Evolutionary conservation across 2,888 invertebrate genomes (phyloP), one percentile per base, ranked within the genome.

Genomic region (Myopa testacea): DNA sequence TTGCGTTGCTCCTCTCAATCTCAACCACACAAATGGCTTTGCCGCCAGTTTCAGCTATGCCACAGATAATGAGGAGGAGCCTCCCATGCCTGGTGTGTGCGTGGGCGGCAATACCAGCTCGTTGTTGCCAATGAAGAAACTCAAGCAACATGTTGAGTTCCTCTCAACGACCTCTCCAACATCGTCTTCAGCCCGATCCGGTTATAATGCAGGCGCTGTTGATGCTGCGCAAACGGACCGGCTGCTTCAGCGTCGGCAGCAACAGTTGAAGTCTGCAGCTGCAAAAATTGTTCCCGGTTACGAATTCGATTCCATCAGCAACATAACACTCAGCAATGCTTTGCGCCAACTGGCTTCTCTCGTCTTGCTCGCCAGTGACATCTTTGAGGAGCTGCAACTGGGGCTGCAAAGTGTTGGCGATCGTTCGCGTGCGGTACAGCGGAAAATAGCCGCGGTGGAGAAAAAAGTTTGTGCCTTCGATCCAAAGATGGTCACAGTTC

Each of bases 401-500:
- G 94, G 96, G 87, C 91, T 96, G 82, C 92, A 94, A 86, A 91
- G 91, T 81, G 93, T 97, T 83, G 93, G 93, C 78, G 93, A 93
- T 85, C 92, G 96, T 82, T 93, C 95, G 78, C 93, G 93, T 79
- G 90, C 90, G 72, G 92, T 96, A 78, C 93, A 94, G 87, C 90
- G 90, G 78, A 93, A 94, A 88, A 92, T 97, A 84, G 91, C 91
- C 83, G 91, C 90, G 84, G 92, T 96, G 84, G 94, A 94, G 87
- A 92, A 92, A 83, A 92, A 92, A 85, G 94, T 96, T 85, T 92
- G 91, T 85, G 91, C 91, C 81, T 94, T 93, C 90, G 95, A 97
- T 90, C 96, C 97, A 80, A 96, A 95, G 92, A 94, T 94, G 90
- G 95, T 96, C 88, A 93, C 96, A 94, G 96, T 97, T 92, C 96